These are phyloP conservation scores for Sterrhoptilus dennistouni DNA, from an alignment of 2,113 vertebrate species.

Conservation along the genomic window DNA sequence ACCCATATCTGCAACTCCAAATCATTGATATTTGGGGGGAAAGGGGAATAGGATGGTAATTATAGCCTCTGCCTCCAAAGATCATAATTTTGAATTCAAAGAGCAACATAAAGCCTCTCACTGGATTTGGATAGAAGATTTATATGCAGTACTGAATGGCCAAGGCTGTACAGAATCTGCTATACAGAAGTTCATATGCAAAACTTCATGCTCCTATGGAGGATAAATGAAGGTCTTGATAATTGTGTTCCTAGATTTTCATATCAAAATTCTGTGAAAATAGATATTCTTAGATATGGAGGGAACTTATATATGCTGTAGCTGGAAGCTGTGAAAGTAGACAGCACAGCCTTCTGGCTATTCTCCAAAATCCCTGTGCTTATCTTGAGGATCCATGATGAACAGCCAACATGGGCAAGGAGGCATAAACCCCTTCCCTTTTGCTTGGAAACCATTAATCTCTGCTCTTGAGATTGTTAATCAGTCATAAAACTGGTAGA, in stretches of 20 bases:
- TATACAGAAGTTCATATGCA: not conserved
- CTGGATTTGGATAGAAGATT: not conserved
- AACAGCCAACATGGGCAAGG: not conserved
- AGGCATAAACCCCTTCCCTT: slow-evolving; percentile 39
- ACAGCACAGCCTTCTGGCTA: not conserved
- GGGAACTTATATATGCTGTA: not conserved
- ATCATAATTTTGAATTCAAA: not conserved
- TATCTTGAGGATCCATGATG: not conserved
- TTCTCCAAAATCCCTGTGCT: not conserved
- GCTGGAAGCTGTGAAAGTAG: not conserved
- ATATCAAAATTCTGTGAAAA: not conserved
- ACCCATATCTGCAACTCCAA: not conserved
- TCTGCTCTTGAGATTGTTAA: slow-evolving; percentile 31
- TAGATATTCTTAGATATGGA: not conserved
- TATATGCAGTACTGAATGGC: not conserved
- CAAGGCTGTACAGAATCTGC: not conserved
- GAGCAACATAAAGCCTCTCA: not conserved
- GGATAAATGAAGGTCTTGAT: not conserved
- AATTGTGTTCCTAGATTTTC: not conserved
- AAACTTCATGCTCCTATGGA: not conserved
- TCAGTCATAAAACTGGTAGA: slow-evolving; percentile 13
- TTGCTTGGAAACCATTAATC: slow-evolving; percentile 30
- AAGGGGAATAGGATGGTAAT: not conserved
- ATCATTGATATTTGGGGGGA: not conserved
- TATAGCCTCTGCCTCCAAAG: not conserved